Evolutionary conservation across 1,140 invertebrate genomes (phyloP), one percentile per base, ranked within the genome.

Genomic region (Cherax destructor): DNA sequence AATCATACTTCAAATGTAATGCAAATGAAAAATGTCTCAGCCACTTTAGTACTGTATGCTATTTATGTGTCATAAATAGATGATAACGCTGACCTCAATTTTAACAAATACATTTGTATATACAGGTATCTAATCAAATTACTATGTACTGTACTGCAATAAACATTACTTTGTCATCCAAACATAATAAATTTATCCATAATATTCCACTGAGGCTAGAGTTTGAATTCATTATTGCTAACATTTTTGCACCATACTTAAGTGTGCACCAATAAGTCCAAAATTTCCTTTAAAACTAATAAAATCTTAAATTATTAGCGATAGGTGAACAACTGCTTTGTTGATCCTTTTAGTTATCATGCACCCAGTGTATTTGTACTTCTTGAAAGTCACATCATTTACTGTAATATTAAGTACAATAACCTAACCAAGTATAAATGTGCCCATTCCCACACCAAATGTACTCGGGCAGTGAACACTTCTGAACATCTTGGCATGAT

Each of bases 381-480:
- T n/a, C 24, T 24, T 59, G 6, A 83, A 83, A 83, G 50, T 83
- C 50, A 30, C 56, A 79, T 59, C 18, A 61, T 56, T 30, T 24
- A 83, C 80, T 59, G 47, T 21, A 56, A 79, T 50, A 83, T 83
- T 83, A 83, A 83, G 80, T 61, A 83, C 80, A 30, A n/a, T 50
- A 74, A 5, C 69, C 24, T 21, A 50, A 49, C 49, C 1, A 21
- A 78, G 6, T 47, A 41, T 24, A 78, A 78, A 56, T 10, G 52
- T 56, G 13, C 52, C 11, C 61, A 65, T 18, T 18, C 16, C 11
- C 61, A 13, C 18, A 65, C 61, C 56, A 65, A 65, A 16, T 18
- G 61, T 56, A 56, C 9, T 56, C 6, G 5, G 52, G 52, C 30
- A 41, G 30, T 56, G 52, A 56, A 6, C 61, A 65, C 24, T 74